Evolutionary conservation across 2,797 vertebrate species (phyloP), one percentile per base, ranked within the genome.

Genomic region (Xenentodon cancila): DNA sequence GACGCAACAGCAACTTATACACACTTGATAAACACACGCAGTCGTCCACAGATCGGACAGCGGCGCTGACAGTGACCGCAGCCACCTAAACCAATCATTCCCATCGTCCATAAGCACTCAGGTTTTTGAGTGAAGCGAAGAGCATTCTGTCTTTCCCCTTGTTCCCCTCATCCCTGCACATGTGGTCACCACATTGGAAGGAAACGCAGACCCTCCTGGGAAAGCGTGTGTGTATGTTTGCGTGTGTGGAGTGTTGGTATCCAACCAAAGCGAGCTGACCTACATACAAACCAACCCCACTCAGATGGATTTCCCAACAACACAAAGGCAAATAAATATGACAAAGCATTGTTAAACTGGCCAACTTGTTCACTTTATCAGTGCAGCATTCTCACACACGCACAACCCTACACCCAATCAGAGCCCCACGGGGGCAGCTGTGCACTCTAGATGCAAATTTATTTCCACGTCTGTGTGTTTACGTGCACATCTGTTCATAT

Each of bases 101-200:
- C 34, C 11, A 12, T 16, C 37, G 37, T 16, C 37, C 13, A 16
- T 15, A 2, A 40, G 37, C 15, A 5, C 37, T 15, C 13, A 3
- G 13, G 5, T 16, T 40, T 40, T 5, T 40, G 13, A 11, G 9
- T 12, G 61, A 60, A 32, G 42, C 40, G 1, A 59, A 71, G 53
- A 40, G 58, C 68, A 68, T 66, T 63, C 49, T 45, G 59, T 32
- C 70, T 64, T 72, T 59, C 40, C 32, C 57, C 20, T 58, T 52
- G 15, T 27, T 63, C 42, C 42, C 44, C 30, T 53, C 59, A 57
- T 68, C 48, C 3, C 55, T 2, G 50, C 85, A 90, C 91, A 92
- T 90, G 84, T 92, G 91, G 86, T 73, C 68, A 44, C 80, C 91
- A 93, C 73, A 91, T 85, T 89, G 86, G 77, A 79, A 86, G 85